These are phyloP conservation scores for Pteromalus puparum DNA, from an alignment of 1,140 invertebrate species.

Conservation along the genomic window DNA sequence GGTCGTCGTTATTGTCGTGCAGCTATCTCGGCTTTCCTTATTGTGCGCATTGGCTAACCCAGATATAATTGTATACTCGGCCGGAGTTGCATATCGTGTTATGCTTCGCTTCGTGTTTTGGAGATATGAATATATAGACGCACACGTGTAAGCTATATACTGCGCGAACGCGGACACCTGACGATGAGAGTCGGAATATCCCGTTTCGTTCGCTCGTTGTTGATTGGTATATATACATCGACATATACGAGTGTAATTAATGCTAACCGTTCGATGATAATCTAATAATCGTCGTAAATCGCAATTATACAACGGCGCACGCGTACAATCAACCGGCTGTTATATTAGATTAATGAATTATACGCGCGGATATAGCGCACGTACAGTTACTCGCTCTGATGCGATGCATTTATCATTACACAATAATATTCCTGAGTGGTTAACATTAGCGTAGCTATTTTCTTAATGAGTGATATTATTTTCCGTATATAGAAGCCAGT, in stretches of 20 bases:
- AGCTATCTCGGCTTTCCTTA: conserved; percentile 29
- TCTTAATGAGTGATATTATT: too few relatives aligned
- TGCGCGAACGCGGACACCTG: background rate
- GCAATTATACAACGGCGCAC: background rate
- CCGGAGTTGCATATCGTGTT: background rate
- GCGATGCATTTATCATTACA: background rate
- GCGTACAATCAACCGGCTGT: background rate
- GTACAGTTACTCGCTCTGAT: background rate
- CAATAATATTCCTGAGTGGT: background rate
- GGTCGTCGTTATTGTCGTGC: conserved; percentile 35
- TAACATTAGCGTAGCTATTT: too few relatives aligned
- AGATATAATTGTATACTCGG: background rate
- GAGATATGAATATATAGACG: too few relatives aligned
- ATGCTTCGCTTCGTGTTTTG: background rate
- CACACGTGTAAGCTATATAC: too few relatives aligned
- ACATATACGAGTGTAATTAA: background rate
- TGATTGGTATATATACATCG: background rate
- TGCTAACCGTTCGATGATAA: background rate
- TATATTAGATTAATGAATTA: conserved; percentile 8
- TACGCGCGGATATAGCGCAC: background rate
- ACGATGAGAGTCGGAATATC: background rate
- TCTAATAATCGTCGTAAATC: background rate
- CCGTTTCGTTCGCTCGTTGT: background rate
- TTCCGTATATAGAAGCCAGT: too few relatives aligned
- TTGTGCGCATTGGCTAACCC: conserved; percentile 26